Evolutionary conservation across 2,113 vertebrate species (phyloP).

Genomic region (Agapornis roseicollis): DNA sequence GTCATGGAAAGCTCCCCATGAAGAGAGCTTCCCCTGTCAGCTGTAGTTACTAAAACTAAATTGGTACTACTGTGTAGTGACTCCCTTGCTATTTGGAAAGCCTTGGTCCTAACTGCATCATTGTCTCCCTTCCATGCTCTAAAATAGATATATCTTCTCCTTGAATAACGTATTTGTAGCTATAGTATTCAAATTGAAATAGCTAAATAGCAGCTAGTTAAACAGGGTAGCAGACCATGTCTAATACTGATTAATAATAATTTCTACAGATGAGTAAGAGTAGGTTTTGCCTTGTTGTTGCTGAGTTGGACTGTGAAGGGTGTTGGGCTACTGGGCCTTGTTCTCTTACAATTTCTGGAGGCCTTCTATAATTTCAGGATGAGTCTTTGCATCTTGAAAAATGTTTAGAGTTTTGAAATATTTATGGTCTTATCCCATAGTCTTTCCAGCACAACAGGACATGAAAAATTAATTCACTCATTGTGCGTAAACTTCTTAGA

Average conservation of each 20-base stretch:
- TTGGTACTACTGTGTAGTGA: not conserved
- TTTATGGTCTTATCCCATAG: not conserved
- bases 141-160: not conserved
- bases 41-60: not conserved
- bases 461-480: not conserved
- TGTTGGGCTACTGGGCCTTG: not conserved
- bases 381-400: not conserved
- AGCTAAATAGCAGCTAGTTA: not conserved
- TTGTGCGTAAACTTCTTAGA: not conserved
- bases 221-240: not conserved
- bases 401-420: not conserved
- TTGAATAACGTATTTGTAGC: not conserved
- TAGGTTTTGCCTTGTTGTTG: not conserved
- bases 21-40: not conserved
- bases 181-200: not conserved
- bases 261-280: not conserved
- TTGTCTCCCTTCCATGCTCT: not conserved
- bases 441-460: constrained; percentile 3
- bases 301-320: not conserved
- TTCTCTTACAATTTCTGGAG: not conserved
- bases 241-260: not conserved
- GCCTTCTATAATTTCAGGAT: not conserved
- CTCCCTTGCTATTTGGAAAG: not conserved
- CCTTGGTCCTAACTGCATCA: not conserved
- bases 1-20: not conserved